phyloP scores from a whole-genome alignment of 2,113 vertebrate genomes.

The Turdus rufiventris region DNA sequence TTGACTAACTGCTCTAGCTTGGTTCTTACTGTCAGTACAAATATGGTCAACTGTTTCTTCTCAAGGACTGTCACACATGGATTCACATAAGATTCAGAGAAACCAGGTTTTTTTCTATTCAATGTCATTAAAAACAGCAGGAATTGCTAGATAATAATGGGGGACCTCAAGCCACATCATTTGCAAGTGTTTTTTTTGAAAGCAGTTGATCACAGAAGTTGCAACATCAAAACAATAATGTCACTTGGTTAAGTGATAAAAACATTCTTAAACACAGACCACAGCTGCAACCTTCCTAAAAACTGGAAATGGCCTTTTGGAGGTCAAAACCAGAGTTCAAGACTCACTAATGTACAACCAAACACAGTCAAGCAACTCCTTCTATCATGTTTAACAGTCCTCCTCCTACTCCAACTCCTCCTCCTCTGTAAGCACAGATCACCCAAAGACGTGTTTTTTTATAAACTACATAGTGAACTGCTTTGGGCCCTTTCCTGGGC shows the following conservation, averaged over 20 bases:
- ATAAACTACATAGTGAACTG: background rate
- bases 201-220: background rate
- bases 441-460: background rate
- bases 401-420: background rate
- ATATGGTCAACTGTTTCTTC: background rate
- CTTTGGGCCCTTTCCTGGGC: background rate
- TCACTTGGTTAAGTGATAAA: background rate
- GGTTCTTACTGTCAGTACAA: background rate
- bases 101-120: background rate
- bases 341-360: accelerated
- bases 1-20: background rate
- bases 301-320: background rate
- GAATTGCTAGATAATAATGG: background rate
- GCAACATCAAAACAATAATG: background rate
- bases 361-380: background rate
- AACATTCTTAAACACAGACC: background rate
- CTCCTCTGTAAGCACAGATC: background rate
- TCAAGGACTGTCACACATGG: background rate
- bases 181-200: background rate
- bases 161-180: background rate
- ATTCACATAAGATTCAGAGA: background rate
- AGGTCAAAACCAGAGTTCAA: background rate
- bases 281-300: background rate
- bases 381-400: background rate
- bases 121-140: background rate